A percentile compares a stretch with the other conserved stretches of the same genome.
phyloP scores from a whole-genome alignment of 2,113 vertebrate genomes.

The Ancistrus triradiatus region DNA sequence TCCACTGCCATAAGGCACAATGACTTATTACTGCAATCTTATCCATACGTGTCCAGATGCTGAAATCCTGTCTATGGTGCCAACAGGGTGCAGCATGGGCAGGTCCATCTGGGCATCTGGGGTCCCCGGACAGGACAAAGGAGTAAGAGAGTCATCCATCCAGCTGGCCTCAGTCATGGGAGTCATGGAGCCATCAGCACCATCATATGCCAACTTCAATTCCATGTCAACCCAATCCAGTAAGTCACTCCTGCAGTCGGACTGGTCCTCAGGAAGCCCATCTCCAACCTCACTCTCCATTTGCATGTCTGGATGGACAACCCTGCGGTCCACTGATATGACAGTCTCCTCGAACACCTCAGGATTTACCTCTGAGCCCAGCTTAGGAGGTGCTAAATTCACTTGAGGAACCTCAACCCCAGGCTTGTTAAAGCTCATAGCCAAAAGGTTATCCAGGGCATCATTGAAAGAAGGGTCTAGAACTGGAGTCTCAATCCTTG shows the following conservation, averaged over 20 bases:
- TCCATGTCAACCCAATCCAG: constrained; percentile 71
- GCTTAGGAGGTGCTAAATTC: constrained; percentile 27
- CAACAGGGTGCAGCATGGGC: constrained; percentile 62
- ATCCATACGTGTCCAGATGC: constrained; percentile 89
- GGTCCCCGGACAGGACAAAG: constrained; percentile 56
- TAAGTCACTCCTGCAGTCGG: constrained; percentile 60
- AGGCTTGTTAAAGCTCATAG: constrained; percentile 58
- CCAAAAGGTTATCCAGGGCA: constrained; percentile 67
- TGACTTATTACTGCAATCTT: background rate
- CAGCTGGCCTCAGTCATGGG: constrained; percentile 71
- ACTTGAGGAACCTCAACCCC: constrained; percentile 31
- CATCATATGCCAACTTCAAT: constrained; percentile 61
- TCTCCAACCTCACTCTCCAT: constrained; percentile 56
- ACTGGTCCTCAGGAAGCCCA: constrained; percentile 54
- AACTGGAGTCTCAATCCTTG: constrained; percentile 39
- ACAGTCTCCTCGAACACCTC: constrained; percentile 60
- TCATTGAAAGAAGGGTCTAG: constrained; percentile 64
- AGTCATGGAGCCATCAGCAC: constrained; percentile 59
- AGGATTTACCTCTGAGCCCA: constrained; percentile 1
- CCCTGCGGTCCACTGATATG: constrained; percentile 62
- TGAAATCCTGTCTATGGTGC: constrained; percentile 77
- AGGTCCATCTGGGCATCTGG: constrained; percentile 63
- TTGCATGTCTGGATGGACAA: constrained; percentile 69
- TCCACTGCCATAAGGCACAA: too few relatives aligned
- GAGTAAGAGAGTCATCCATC: constrained; percentile 64